Evolutionary conservation across 1,140 invertebrate genomes (phyloP).

Genomic region (Aricia agestis): DNA sequence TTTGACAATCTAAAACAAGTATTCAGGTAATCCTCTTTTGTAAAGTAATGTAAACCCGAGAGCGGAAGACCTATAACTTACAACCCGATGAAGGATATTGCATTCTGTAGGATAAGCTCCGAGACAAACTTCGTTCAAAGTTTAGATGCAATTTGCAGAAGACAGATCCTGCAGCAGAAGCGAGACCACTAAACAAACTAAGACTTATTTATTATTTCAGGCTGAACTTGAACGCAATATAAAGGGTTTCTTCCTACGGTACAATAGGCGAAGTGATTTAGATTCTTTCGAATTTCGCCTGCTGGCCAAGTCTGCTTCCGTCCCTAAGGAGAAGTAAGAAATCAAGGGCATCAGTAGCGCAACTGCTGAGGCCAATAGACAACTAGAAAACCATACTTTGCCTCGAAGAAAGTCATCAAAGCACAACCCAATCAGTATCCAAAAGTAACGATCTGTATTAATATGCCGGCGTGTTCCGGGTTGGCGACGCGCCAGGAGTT

Average conservation of each 20-base stretch:
- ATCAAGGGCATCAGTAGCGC: too few species aligned
- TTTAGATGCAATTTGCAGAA: background rate
- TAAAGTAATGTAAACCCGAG: background rate
- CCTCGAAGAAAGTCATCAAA: background rate
- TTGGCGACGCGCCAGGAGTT: slow-evolving; percentile 2
- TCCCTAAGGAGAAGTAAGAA: too few species aligned
- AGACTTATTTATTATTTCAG: too few species aligned
- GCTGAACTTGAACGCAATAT: too few species aligned
- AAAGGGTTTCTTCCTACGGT: too few species aligned
- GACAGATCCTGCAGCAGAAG: background rate
- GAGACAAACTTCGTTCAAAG: background rate
- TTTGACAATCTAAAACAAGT: background rate
- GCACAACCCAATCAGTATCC: background rate
- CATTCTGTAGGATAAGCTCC: background rate
- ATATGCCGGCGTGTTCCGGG: background rate
- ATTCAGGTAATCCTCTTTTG: background rate
- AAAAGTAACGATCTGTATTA: background rate
- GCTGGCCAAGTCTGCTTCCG: too few species aligned
- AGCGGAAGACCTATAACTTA: background rate
- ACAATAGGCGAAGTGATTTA: too few species aligned
- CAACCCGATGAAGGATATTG: background rate
- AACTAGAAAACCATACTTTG: background rate
- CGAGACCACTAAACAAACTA: background rate
- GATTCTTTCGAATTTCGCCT: too few species aligned
- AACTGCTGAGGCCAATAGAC: background rate